Evolutionary conservation across 2,113 vertebrate species (phyloP), one percentile per base, ranked within the genome.

Genomic region (Tachuris rubrigastra): DNA sequence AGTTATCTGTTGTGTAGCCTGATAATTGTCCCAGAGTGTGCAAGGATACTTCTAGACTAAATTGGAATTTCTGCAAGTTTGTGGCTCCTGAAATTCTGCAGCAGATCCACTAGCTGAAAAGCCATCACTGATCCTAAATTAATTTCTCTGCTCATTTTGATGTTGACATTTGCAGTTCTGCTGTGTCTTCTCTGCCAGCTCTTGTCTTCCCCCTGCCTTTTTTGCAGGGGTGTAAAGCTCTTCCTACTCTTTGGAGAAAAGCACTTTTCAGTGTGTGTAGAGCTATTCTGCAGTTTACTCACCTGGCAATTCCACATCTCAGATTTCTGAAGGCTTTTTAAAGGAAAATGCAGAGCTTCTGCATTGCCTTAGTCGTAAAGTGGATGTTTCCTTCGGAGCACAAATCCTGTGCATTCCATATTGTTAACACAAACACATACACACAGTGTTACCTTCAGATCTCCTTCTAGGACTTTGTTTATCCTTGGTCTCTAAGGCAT

Each of bases 131-230:
- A 50, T 66, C 12, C 24, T 24, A 53, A 60, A 42, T 82, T 8
- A 68, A 85, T 72, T 73, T 85, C 30, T 30, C 14, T 79, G 4
- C 68, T 90, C 14, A 6, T 87, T 95, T 87, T 91, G 69, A 46
- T 65, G 66, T 86, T 87, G 84, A 47, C 10, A 4, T 69, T 67
- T 90, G 28, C 33, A 69, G 66, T 93, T 91, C 83, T 79, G 56
- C 46, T 59, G 1, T 72, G 52, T 67, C 75, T 90, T 90, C 63
- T 6, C 19, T 76, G 52, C n/a, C 47, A 87, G 56, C 73, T 91
- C 91, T 87, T 91, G 42, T 95, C 91, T 90, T 95, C 37, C 69
- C 77, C 52, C 69, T 88, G 73, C 47, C n/a, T 50, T 79, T 86
- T 92, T 92, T 68, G 41, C 58, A 89, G 77, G 66, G 73, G 24